phyloP scores from a whole-genome alignment of 2,113 vertebrate genomes.

The Hyla sarda region DNA sequence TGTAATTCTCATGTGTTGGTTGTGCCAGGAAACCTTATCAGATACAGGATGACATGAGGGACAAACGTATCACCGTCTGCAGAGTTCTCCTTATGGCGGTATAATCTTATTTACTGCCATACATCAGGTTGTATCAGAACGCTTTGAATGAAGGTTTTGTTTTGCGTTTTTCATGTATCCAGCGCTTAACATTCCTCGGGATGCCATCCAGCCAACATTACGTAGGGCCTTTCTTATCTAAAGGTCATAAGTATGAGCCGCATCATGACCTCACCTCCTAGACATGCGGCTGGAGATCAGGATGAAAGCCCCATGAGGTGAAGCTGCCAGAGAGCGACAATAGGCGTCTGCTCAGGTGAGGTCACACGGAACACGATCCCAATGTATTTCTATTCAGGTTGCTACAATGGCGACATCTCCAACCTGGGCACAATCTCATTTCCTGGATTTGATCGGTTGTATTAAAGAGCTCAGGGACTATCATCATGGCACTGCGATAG shows the following conservation, averaged over 20 bases:
- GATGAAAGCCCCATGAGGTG: background rate
- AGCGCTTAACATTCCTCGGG: constrained; percentile 22
- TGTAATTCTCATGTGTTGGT: background rate
- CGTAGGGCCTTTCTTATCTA: constrained; percentile 25
- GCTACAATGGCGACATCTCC: background rate
- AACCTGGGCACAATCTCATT: background rate
- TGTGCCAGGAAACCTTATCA: constrained; percentile 45
- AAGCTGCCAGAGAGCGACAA: background rate
- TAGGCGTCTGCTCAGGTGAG: background rate
- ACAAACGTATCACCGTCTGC: background rate
- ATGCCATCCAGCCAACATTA: constrained; percentile 10
- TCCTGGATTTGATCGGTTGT: background rate
- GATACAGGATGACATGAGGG: constrained; percentile 32
- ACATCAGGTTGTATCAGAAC: background rate
- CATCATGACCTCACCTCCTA: constrained; percentile 13
- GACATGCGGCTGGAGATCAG: background rate
- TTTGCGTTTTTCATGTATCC: background rate
- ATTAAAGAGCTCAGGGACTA: background rate
- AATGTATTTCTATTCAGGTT: background rate
- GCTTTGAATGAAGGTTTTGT: background rate
- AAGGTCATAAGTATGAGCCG: constrained; percentile 10
- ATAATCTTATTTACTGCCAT: background rate
- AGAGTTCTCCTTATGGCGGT: no score
- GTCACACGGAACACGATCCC: background rate
- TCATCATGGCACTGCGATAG: no score